Evolutionary conservation across 2,888 invertebrate species (phyloP).

Genomic region (Agriotes lineatus): DNA sequence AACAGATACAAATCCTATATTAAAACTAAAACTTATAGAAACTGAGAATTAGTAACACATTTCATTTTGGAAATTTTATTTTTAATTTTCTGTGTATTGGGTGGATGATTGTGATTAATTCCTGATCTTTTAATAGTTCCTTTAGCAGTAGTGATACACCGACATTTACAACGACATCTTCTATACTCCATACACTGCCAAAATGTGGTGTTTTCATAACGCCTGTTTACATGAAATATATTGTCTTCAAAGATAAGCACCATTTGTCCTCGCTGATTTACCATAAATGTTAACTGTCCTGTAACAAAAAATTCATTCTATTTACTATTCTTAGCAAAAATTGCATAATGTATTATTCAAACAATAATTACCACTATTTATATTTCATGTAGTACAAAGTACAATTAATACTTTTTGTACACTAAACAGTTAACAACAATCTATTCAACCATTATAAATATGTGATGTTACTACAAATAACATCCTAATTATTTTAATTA

Average conservation of each 20-base stretch:
- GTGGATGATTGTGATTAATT: conserved; percentile 34
- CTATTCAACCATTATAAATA: too few species aligned
- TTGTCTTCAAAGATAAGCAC: conserved; percentile 47
- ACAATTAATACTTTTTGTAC: too few species aligned
- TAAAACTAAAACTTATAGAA: not conserved
- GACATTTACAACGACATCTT: conserved; percentile 39
- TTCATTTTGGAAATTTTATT: conserved; percentile 17
- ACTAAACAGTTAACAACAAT: too few species aligned
- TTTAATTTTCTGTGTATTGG: conserved; percentile 30
- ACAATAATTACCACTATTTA: not conserved
- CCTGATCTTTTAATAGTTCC: conserved; percentile 37
- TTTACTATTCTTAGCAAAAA: not conserved
- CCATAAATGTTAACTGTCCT: conserved; percentile 42
- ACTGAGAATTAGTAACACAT: conserved; percentile 6
- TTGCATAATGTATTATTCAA: not conserved
- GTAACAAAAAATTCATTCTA: conserved; percentile 23
- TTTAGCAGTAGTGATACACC: conserved; percentile 42
- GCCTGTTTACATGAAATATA: conserved; percentile 48
- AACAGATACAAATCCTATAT: not conserved
- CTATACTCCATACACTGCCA: conserved; percentile 51
- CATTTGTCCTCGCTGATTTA: conserved; percentile 44
- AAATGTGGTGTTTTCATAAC: conserved; percentile 43
- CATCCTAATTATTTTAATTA: too few species aligned
- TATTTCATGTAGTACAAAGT: too few species aligned
- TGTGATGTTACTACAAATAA: too few species aligned